Base-by-base conservation (phyloP, 2,113 vertebrate genomes). In the Vimba vimba region DNA sequence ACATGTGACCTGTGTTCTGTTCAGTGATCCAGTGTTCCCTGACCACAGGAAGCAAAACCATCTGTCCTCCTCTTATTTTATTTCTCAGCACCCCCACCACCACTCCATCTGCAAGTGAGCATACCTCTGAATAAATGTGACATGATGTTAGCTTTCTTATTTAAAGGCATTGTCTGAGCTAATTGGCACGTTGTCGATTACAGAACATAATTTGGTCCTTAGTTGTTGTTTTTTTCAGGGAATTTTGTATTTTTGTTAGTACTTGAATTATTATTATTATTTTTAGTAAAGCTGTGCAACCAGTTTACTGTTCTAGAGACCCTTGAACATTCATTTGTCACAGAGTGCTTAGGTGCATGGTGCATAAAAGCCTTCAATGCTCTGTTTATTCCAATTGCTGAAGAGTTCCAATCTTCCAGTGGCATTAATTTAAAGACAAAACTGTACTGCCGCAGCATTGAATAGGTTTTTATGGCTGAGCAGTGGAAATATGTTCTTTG, bases 1-100 rank as follows among this genome's bases (percentile, higher is more conserved):
- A 60, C 79, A 62, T 80, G n/a, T 80, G 79, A 64, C 23, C 71
- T 75, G 71, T 75, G 71, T 75, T 64, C 23, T 45, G 30, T 64
- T 79, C 33, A 62, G 57, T 27, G 79, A 64, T 80, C 39, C n/a
- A 0, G n/a, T 64, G 59, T 66, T 80, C 25, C 59, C 79, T 80
- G 59, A 80, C 79, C n/a, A 23, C 59, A 80, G 60, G 79, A 47
- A 66, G 25, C 7, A 39, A 66, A 80, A 27, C 79, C 79, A 80
- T 80, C 79, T 80, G 79, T 80, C 39, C 78, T 12, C 60, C 55
- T 43, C 43, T 36, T 79, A 1, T 62, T 62, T 45, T 45, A 47
- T 79, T 36, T 79, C 57, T 62, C 36, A 10, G 25, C 27, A 11
- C 27, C 3, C 47, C 50, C 50, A 36, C 13, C n/a, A 25, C 25